Evolutionary conservation across 1,140 invertebrate species (phyloP).

Genomic region (Musca vetustissima): DNA sequence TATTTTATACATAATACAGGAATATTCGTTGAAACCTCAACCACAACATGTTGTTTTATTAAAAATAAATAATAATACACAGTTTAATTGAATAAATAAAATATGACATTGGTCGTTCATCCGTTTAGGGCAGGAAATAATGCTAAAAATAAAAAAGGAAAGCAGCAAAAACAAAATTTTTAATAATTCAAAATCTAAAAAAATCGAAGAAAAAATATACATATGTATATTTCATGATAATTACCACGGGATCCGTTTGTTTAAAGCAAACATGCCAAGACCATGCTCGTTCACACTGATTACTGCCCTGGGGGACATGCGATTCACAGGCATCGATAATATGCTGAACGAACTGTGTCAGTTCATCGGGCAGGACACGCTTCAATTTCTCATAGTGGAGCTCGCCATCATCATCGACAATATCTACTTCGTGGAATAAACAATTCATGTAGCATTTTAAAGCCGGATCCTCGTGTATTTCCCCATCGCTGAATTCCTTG

Average conservation of each 20-base stretch:
- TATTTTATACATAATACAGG: too few species aligned
- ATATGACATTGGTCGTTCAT: too few species aligned
- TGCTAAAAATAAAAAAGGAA: too few species aligned
- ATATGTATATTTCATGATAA: too few species aligned
- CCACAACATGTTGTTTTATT: too few species aligned
- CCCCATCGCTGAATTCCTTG: slow-evolving; percentile 51
- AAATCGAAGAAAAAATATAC: too few species aligned
- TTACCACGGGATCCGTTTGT: slow-evolving; percentile 19
- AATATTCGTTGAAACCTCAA: too few species aligned
- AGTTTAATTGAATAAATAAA: too few species aligned
- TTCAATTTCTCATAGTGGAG: slow-evolving; percentile 45
- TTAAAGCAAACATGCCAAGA: slow-evolving; percentile 37
- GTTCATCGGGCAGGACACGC: slow-evolving; percentile 7
- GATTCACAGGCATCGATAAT: slow-evolving; percentile 16
- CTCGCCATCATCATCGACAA: slow-evolving; percentile 50
- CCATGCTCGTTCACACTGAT: slow-evolving; percentile 34
- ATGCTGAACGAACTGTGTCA: slow-evolving; percentile 1
- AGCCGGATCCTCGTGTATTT: slow-evolving; percentile 48
- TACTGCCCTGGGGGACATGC: slow-evolving; percentile 39
- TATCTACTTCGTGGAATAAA: slow-evolving; percentile 47
- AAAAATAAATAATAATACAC: too few species aligned
- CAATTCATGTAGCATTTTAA: slow-evolving; percentile 54
- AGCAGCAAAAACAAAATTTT: too few species aligned
- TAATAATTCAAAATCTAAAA: too few species aligned
- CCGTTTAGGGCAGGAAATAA: too few species aligned